Conservation (phyloP, 1,140 invertebrate genomes). For the Orchestia grillus region DNA sequence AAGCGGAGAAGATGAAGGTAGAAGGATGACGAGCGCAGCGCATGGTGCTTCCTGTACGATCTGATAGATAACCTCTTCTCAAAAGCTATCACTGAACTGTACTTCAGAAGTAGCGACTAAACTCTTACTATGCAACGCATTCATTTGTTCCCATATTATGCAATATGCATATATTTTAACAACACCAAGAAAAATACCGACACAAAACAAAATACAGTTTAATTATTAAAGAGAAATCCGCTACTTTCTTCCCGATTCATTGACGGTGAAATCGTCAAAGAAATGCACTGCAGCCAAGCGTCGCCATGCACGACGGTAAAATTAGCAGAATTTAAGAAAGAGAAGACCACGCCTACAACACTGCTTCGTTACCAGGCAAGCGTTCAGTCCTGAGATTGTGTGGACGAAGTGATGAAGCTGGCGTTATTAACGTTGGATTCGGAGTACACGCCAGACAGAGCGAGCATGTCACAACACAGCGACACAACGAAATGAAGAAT, state of each 20-base stretch:
- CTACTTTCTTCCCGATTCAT: background rate
- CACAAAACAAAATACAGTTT: background rate
- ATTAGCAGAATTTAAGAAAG: background rate
- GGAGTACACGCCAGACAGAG: background rate
- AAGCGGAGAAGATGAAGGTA: too few species aligned
- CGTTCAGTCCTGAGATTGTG: background rate
- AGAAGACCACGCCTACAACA: background rate
- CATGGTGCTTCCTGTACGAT: background rate
- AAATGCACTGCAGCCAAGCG: background rate
- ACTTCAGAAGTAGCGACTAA: background rate
- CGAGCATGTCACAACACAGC: background rate
- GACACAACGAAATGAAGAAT: too few species aligned
- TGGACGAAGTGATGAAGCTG: background rate
- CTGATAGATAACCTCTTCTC: background rate
- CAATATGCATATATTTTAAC: background rate
- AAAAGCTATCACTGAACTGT: background rate
- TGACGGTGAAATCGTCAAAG: background rate
- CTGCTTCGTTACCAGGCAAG: background rate
- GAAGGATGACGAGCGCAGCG: background rate
- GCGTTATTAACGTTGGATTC: background rate
- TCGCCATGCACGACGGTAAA: background rate
- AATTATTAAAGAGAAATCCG: background rate
- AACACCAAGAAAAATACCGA: background rate
- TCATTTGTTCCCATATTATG: background rate
- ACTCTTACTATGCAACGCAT: background rate